These are phyloP conservation scores for Ranitomeya variabilis DNA, from an alignment of 2,113 vertebrate species.

Conservation along the genomic window DNA sequence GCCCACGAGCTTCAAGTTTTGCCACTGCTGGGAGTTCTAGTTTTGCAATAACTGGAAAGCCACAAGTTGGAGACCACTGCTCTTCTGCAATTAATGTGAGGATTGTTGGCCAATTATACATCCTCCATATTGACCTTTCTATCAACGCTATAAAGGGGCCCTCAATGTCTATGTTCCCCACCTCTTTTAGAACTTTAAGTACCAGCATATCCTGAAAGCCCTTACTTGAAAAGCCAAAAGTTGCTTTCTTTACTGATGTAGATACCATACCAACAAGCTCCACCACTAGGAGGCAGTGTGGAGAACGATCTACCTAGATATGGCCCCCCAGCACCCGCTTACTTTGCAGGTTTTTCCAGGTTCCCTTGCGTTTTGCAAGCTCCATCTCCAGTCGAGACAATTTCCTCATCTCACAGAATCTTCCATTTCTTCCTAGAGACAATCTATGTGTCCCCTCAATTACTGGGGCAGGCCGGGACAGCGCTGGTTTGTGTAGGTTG, in stretches of 20 bases:
- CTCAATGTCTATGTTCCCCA: too few species aligned
- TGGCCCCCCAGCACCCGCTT: neutral
- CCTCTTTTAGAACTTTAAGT: neutral
- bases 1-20: too few species aligned
- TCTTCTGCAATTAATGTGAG: too few species aligned
- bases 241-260: neutral
- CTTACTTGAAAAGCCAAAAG: neutral
- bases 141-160: too few species aligned
- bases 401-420: neutral
- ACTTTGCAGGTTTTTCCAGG: too few species aligned
- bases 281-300: conserved; percentile 4
- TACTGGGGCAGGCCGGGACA: conserved; percentile 29
- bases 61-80: too few species aligned
- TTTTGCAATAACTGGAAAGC: neutral
- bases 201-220: neutral
- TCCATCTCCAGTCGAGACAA: neutral
- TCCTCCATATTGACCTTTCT: too few species aligned
- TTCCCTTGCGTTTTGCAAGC: neutral
- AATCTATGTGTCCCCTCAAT: conserved; percentile 21
- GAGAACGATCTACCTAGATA: neutral
- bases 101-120: too few species aligned
- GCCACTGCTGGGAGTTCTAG: neutral
- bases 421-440: neutral
- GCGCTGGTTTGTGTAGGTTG: neutral
- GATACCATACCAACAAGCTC: neutral